These are phyloP conservation scores for Hystrix brachyura DNA, from an alignment of 2,113 vertebrate species.

Conservation along the genomic window DNA sequence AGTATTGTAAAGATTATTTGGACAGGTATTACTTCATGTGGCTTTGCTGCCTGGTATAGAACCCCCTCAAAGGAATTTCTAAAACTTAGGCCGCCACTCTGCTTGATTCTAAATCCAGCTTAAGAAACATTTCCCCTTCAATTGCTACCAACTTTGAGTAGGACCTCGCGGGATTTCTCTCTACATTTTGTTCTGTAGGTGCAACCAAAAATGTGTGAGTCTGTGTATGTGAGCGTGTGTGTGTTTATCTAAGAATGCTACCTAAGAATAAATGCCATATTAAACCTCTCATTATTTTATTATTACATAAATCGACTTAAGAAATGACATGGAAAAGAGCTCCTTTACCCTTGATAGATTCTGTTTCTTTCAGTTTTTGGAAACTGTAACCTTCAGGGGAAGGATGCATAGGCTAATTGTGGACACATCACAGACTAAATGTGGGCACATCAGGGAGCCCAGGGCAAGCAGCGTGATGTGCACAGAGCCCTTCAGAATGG, in stretches of 20 bases:
- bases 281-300: not conserved
- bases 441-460: not conserved
- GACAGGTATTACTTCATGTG: not conserved
- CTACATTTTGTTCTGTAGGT: not conserved
- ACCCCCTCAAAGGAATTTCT: not conserved
- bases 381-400: not conserved
- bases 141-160: not conserved
- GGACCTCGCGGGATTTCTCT: not conserved
- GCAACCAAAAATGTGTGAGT: not conserved
- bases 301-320: not conserved
- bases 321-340: not conserved
- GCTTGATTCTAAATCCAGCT: not conserved
- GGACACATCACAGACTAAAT: not conserved
- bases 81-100: not conserved
- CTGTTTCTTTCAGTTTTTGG: not conserved
- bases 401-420: no score
- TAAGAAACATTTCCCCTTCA: not conserved
- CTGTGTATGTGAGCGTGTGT: not conserved
- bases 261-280: not conserved
- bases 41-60: not conserved
- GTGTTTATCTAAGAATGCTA: not conserved
- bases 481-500: not conserved
- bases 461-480: not conserved
- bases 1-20: not conserved
- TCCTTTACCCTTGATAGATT: not conserved